Conservation (phyloP, 2,888 invertebrate species). For the Globia sparganii region DNA sequence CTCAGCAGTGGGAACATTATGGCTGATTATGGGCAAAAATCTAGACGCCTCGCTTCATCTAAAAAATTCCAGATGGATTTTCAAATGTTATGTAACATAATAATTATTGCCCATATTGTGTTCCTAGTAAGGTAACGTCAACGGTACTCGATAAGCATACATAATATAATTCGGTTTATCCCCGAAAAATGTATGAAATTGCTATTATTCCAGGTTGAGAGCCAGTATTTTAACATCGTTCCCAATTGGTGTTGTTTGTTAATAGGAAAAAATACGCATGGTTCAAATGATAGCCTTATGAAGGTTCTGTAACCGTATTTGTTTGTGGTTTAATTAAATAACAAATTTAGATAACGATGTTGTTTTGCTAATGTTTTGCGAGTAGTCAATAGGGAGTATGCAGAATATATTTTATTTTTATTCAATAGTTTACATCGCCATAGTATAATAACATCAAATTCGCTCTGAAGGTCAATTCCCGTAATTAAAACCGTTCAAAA, state of each 20-base stretch:
- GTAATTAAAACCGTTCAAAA: too few relatives aligned
- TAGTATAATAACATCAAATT: too few relatives aligned
- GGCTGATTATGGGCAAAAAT: too few relatives aligned
- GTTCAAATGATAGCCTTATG: constrained; percentile 12
- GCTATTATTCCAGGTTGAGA: background rate
- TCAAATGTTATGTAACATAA: too few relatives aligned
- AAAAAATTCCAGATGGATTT: too few relatives aligned
- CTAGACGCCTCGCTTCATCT: too few relatives aligned
- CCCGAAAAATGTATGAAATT: background rate
- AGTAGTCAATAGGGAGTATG: background rate
- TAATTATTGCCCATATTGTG: background rate
- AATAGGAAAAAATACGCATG: constrained; percentile 4
- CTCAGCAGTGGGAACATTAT: too few relatives aligned
- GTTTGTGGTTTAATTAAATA: constrained; percentile 10
- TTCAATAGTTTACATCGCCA: too few relatives aligned
- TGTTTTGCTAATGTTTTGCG: constrained; percentile 7
- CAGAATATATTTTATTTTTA: too few relatives aligned
- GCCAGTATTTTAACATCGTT: too few relatives aligned
- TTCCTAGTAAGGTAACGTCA: background rate
- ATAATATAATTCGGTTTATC: background rate
- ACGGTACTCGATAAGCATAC: background rate
- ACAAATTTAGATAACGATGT: background rate
- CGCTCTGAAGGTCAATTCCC: too few relatives aligned
- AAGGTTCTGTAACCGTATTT: background rate
- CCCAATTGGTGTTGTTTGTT: background rate